A percentile compares a stretch with the other conserved stretches of the same genome.
phyloP scores from a whole-genome alignment of 2,888 invertebrate genomes.

The Erpobdella octoculata region DNA sequence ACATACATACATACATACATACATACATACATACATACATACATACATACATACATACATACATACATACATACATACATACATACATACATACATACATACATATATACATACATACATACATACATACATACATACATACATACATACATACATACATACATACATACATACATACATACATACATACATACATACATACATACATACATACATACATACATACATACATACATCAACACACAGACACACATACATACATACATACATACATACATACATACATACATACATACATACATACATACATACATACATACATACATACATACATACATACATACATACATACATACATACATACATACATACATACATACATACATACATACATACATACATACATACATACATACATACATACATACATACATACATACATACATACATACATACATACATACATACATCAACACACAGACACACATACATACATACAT shows the following conservation, averaged over 20 bases:
- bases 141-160: no score
- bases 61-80: not conserved
- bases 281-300: no score
- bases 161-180: slow-evolving; percentile 22
- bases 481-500: no score
- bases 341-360: no score
- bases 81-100: not conserved
- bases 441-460: slow-evolving; percentile 6
- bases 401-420: slow-evolving; percentile 30
- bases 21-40: no score
- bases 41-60: not conserved
- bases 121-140: no score
- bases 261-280: not conserved
- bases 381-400: slow-evolving; percentile 30
- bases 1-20: no score
- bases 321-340: no score
- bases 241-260: no score
- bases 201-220: not conserved
- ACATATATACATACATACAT: not conserved
- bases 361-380: slow-evolving; percentile 28
- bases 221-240: no score
- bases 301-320: no score
- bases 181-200: slow-evolving; percentile 27
- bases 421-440: slow-evolving; percentile 23
- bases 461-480: no score